Evolutionary conservation across 2,888 invertebrate species (phyloP).

Genomic region (Chloromyia formosa): DNA sequence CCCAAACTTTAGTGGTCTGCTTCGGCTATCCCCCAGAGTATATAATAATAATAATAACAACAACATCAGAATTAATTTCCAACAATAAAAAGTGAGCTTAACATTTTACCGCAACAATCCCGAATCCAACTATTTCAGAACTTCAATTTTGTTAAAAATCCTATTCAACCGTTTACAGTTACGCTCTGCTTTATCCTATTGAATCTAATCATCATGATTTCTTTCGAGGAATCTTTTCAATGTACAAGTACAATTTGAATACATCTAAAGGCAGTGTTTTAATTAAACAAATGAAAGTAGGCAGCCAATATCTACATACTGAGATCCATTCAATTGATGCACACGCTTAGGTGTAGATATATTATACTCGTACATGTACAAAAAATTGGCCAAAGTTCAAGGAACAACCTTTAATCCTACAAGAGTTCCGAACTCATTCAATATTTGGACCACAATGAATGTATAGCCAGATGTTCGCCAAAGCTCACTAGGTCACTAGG

Average conservation of each 20-base stretch:
- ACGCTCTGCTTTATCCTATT: background rate
- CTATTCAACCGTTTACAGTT: conserved; percentile 10
- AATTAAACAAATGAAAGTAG: conserved; percentile 25
- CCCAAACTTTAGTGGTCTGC: too few relatives aligned
- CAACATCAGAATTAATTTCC: too few relatives aligned
- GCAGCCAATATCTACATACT: conserved; percentile 1
- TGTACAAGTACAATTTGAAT: too few relatives aligned
- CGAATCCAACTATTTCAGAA: too few relatives aligned
- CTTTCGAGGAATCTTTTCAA: too few relatives aligned
- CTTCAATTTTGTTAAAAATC: too few relatives aligned
- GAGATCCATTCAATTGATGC: background rate
- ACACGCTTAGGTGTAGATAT: too few relatives aligned
- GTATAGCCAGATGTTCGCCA: conserved; percentile 10
- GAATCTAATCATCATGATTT: background rate
- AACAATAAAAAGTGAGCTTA: too few relatives aligned
- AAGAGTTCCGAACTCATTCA: background rate
- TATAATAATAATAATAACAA: too few relatives aligned
- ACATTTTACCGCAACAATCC: too few relatives aligned
- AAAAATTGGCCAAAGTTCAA: conserved; percentile 19
- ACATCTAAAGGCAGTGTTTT: background rate
- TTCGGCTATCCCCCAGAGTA: too few relatives aligned
- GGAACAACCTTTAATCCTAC: conserved; percentile 21
- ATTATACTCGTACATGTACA: background rate
- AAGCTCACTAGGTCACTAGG: conserved; percentile 28
- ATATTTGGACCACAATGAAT: conserved; percentile 2